A percentile compares a stretch with the other conserved stretches of the same genome.
phyloP scores from a whole-genome alignment of 1,140 invertebrate species.

The Bactericera cockerelli region DNA sequence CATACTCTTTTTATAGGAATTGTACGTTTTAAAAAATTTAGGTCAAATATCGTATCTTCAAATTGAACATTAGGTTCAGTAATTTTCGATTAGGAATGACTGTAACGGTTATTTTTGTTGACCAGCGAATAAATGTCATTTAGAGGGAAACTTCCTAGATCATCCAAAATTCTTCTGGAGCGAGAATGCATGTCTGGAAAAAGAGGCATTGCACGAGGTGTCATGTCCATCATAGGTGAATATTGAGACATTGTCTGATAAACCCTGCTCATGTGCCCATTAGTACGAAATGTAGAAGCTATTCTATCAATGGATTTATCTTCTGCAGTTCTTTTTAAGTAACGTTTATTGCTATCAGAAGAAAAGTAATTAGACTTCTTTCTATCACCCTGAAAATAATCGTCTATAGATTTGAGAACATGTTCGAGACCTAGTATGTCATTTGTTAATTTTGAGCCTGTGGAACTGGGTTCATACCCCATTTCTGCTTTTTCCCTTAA shows the following conservation, averaged over 20 bases:
- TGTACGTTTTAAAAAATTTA: too few species aligned
- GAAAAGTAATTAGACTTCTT: constrained; percentile 16
- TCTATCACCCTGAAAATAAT: constrained; percentile 28
- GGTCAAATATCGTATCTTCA: too few species aligned
- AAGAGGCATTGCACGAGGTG: constrained; percentile 44
- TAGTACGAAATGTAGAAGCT: constrained; percentile 35
- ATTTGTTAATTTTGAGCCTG: not conserved
- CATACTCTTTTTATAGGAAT: too few species aligned
- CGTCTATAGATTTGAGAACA: constrained; percentile 37
- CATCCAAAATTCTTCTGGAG: constrained; percentile 41
- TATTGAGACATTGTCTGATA: constrained; percentile 33
- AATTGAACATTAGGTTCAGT: too few species aligned
- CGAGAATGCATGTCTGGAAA: constrained; percentile 43
- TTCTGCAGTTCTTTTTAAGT: constrained; percentile 29
- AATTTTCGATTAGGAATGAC: not conserved
- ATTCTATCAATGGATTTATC: constrained; percentile 36
- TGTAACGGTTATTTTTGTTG: not conserved
- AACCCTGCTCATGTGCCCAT: constrained; percentile 30
- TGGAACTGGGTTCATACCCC: constrained; percentile 19
- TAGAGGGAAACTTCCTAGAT: constrained; percentile 39
- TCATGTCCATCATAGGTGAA: constrained; percentile 33
- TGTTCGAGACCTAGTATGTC: not conserved
- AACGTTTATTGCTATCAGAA: constrained; percentile 17
- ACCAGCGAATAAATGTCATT: constrained; percentile 19
- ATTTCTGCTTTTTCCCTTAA: constrained; percentile 31